phyloP scores from a whole-genome alignment of 2,888 invertebrate species.

The Leptinotarsa peninsularis region DNA sequence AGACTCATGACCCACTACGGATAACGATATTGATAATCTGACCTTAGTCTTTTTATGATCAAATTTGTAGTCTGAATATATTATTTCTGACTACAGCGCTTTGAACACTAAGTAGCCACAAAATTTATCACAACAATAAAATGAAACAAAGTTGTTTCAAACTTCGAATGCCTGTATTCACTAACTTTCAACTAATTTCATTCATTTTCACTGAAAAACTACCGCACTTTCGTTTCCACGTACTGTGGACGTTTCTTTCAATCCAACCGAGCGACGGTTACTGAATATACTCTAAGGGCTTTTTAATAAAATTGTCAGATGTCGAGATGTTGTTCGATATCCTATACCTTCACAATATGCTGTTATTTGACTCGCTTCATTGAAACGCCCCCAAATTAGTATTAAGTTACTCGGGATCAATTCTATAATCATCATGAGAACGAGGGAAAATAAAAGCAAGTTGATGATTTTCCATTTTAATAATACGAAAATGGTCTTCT shows the following conservation, averaged over 20 bases:
- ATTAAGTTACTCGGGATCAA: constrained; percentile 10
- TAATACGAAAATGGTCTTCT: too few relatives aligned
- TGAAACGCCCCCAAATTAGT: constrained; percentile 12
- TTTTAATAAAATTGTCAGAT: neutral
- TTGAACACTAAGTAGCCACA: too few relatives aligned
- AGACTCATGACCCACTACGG: too few relatives aligned
- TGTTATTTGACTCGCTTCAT: constrained; percentile 11
- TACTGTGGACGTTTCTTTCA: neutral
- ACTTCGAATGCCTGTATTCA: too few relatives aligned
- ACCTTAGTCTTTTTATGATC: too few relatives aligned
- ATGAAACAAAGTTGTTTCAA: too few relatives aligned
- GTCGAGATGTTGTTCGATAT: constrained; percentile 4
- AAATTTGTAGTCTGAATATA: too few relatives aligned
- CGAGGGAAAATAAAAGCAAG: neutral
- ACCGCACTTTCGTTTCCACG: neutral
- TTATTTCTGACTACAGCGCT: too few relatives aligned
- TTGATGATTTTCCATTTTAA: neutral
- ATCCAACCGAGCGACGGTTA: neutral
- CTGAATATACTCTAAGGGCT: constrained; percentile 3
- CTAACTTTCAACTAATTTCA: too few relatives aligned
- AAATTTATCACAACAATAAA: too few relatives aligned
- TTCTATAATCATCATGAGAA: neutral
- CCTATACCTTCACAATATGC: constrained; percentile 6
- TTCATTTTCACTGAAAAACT: neutral
- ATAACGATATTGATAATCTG: too few relatives aligned